Evolutionary conservation across 1,140 invertebrate species (phyloP).

Genomic region (Trissolcus basalis): DNA sequence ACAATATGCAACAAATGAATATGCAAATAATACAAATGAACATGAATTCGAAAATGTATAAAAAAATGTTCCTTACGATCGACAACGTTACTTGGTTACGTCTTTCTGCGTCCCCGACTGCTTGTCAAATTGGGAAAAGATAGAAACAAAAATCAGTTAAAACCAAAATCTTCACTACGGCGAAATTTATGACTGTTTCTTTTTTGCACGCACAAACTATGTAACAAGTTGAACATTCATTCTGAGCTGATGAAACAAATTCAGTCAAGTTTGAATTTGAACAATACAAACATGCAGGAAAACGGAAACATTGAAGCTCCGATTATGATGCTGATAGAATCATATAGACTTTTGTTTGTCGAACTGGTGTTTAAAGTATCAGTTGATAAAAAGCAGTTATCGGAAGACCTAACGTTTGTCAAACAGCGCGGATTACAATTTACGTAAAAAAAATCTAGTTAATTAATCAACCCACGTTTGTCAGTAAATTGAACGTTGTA

Average conservation of each 20-base stretch:
- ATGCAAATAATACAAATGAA: not conserved
- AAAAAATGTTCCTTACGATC: slow-evolving; percentile 70
- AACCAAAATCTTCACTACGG: slow-evolving; percentile 29
- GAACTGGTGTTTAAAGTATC: too few species aligned
- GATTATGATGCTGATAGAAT: too few species aligned
- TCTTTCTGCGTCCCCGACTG: slow-evolving; percentile 75
- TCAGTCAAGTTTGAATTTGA: slow-evolving; percentile 15
- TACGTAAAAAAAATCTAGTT: too few species aligned
- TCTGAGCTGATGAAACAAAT: not conserved
- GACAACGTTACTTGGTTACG: slow-evolving; percentile 74
- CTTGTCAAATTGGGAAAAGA: slow-evolving; percentile 71
- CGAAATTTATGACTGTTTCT: slow-evolving; percentile 5
- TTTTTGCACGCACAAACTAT: too few species aligned
- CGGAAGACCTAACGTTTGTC: too few species aligned
- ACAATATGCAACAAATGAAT: not conserved
- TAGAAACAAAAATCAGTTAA: slow-evolving; percentile 70
- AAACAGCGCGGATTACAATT: too few species aligned
- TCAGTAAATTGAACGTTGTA: not conserved
- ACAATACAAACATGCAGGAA: too few species aligned
- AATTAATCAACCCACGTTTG: too few species aligned
- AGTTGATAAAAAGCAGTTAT: too few species aligned
- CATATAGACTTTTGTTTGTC: too few species aligned
- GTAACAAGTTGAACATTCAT: slow-evolving; percentile 17
- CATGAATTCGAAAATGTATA: slow-evolving; percentile 19
- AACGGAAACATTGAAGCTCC: too few species aligned